Evolutionary conservation across 2,113 vertebrate genomes (phyloP), one percentile per base, ranked within the genome.

Genomic region (Chaetodon auriga): DNA sequence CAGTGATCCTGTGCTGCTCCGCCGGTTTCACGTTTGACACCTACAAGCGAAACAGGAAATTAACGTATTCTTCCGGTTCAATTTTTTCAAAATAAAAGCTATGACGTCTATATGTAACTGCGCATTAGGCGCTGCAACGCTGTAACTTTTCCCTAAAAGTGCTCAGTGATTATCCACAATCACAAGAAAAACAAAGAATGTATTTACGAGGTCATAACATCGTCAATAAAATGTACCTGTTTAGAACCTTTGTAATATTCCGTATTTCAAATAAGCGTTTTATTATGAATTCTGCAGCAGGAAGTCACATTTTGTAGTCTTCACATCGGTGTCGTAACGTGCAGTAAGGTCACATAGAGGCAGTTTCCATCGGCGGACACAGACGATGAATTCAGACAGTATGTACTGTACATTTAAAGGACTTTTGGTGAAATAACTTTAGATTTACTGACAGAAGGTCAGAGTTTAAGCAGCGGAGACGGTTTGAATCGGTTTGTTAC

Each of bases 221-320:
- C 1, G n/a, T 25, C 18, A 9, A 25, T 1, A 25, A 16, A 65
- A 46, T 23, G 5, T 0, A 9, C 18, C 0, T 14, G 36, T 57
- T 57, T 5, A 3, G 1, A 48, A 14, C 36, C 16, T 9, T 61
- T n/a, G 7, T 6, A 15, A 60, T 7, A 14, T 10, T 38, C 12
- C 35, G 3, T 62, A 13, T 21, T 30, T 3, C 3, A 1, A 25
- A 15, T 23, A 0, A 1, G 2, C 1, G 12, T 69, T 43, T 75
- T 85, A 75, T 83, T 78, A 5, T 86, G 85, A 74, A 74, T 30
- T 25, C 3, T 0, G 0, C 8, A 0, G 11, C 15, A 41, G 85
- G 87, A 82, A 60, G 71, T 82, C 71, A 14, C 15, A 10, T 53
- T 75, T 36, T 68, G 72, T 77, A 76, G 75, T 75, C 43, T 11